Evolutionary conservation across 1,140 invertebrate species (phyloP).

Genomic region (Phymorhynchus buccinoides): DNA sequence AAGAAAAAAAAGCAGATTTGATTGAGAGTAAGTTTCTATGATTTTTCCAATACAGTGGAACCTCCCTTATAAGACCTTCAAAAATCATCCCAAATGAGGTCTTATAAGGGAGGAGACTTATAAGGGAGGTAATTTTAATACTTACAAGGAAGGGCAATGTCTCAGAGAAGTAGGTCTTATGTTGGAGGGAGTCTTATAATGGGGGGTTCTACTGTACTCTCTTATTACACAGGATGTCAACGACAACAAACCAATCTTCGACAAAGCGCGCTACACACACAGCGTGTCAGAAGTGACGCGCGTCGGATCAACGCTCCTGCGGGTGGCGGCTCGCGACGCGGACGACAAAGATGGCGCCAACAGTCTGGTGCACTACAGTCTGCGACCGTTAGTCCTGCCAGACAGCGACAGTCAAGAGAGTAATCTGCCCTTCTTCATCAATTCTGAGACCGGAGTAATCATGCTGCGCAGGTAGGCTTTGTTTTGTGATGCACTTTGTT

Average conservation of each 20-base stretch:
- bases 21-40: conserved; percentile 1
- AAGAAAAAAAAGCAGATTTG: too few species aligned
- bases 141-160: too few species aligned
- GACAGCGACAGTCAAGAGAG: conserved; percentile 38
- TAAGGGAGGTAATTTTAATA: too few species aligned
- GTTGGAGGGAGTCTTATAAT: too few species aligned
- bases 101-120: too few species aligned
- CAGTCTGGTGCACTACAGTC: conserved; percentile 62
- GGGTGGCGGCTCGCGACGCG: conserved; percentile 62
- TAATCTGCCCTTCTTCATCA: conserved; percentile 82
- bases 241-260: conserved; percentile 90
- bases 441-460: conserved; percentile 83
- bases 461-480: conserved; percentile 84
- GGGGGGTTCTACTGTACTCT: too few species aligned
- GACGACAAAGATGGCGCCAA: conserved; percentile 83
- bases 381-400: too few species aligned
- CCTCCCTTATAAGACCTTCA: too few species aligned
- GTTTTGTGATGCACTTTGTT: too few species aligned
- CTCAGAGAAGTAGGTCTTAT: too few species aligned
- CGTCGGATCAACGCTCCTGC: conserved; percentile 79
- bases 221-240: conserved; percentile 83
- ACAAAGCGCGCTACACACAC: conserved; percentile 86
- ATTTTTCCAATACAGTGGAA: too few species aligned
- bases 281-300: conserved; percentile 87
- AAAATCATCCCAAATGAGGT: too few species aligned